phyloP scores from a whole-genome alignment of 2,113 vertebrate genomes.

The Otocyon megalotis region DNA sequence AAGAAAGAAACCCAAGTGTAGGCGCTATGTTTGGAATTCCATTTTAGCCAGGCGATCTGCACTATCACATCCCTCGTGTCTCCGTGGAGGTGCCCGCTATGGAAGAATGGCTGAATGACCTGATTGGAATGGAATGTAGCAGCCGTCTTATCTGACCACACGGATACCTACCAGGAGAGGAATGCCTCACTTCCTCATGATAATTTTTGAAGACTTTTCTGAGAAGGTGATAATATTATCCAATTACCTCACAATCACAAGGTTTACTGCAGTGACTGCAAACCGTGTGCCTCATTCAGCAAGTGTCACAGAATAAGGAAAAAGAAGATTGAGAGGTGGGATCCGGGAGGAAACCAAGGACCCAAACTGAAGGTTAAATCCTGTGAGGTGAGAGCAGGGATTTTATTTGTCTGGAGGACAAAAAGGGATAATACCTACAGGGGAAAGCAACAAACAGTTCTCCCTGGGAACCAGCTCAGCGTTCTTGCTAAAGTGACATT shows the following conservation, averaged over 20 bases:
- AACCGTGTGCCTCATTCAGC: not conserved
- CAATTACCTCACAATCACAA: conserved; percentile 53
- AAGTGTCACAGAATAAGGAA: not conserved
- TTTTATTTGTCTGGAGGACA: not conserved
- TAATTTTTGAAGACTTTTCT: not conserved
- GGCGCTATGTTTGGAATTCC: not conserved
- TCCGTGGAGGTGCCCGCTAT: not conserved
- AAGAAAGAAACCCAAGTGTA: not conserved
- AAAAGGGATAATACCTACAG: not conserved
- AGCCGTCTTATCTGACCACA: conserved; percentile 3
- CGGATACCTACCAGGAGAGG: not conserved
- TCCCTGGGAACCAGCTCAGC: not conserved
- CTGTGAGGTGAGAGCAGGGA: not conserved
- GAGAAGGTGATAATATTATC: conserved; percentile 34
- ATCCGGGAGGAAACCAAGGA: not conserved
- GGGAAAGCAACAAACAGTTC: not conserved
- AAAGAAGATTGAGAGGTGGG: not conserved
- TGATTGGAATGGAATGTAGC: conserved; percentile 18
- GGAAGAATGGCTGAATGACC: not conserved
- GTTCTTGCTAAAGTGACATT: not conserved
- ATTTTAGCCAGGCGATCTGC: not conserved
- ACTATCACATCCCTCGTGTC: not conserved
- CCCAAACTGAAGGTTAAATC: not conserved
- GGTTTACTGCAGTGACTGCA: not conserved
- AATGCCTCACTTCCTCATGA: conserved; percentile 35